Percentiles rank a stretch among this genome's conserved stretches.
These are phyloP conservation scores for Hippocampus kuda DNA, from an alignment of 2,797 vertebrate species.

Conservation along the genomic window DNA sequence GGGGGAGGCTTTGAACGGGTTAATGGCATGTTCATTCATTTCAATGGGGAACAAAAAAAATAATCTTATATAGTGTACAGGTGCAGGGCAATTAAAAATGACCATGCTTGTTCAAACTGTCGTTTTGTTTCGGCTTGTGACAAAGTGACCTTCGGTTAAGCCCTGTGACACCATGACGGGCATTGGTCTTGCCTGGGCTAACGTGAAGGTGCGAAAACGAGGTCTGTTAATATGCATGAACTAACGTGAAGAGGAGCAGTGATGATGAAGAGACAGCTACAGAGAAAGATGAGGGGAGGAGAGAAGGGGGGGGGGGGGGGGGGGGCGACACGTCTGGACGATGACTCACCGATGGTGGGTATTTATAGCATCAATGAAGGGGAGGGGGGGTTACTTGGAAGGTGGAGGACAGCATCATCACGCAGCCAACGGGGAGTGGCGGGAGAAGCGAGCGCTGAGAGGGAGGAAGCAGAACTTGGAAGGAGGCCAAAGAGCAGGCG, in stretches of 20 bases:
- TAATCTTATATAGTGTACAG: background rate
- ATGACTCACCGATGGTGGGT: constrained; percentile 69
- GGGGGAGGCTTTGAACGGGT: too few species aligned
- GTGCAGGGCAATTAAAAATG: background rate
- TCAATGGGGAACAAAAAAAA: too few species aligned
- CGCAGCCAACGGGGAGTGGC: constrained; percentile 42
- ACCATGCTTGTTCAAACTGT: constrained; percentile 33
- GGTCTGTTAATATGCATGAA: constrained; percentile 41
- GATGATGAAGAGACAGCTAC: background rate
- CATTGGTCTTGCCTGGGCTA: constrained; percentile 26
- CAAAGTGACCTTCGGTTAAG: constrained; percentile 40
- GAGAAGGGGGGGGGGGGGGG: constrained; percentile 20
- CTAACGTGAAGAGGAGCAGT: constrained; percentile 11
- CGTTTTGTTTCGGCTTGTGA: constrained; percentile 11
- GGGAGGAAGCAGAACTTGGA: constrained; percentile 1
- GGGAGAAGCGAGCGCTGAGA: constrained; percentile 40
- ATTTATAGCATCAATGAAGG: constrained; percentile 64
- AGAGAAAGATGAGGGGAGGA: background rate
- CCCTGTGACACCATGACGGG: constrained; percentile 27
- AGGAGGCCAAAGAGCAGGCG: background rate
- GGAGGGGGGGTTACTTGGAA: constrained; percentile 39
- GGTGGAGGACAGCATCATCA: constrained; percentile 39
- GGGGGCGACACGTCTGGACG: constrained; percentile 61
- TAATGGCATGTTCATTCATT: too few species aligned
- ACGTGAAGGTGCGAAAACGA: constrained; percentile 28